A percentile compares a stretch with the other conserved stretches of the same genome.
These are phyloP conservation scores for Sympetrum striolatum DNA, from an alignment of 2,888 invertebrate genomes.

Conservation along the genomic window DNA sequence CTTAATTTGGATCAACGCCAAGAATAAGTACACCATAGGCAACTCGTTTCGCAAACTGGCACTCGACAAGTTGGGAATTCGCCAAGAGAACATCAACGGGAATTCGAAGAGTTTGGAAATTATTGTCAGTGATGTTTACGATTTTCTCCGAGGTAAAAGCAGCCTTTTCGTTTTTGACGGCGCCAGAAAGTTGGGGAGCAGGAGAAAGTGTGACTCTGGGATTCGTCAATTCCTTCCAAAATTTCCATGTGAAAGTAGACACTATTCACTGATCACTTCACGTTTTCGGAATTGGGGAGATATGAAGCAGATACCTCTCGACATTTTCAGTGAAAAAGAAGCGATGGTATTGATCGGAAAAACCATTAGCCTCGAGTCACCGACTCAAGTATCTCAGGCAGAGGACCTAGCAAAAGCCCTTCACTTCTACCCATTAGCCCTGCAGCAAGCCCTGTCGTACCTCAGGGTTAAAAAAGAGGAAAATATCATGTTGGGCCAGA, in stretches of 20 bases:
- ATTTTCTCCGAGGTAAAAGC: conserved; percentile 26
- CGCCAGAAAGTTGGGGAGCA: conserved; percentile 10
- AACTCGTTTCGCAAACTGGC: conserved; percentile 44
- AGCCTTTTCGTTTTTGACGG: conserved; percentile 47
- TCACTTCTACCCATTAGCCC: conserved; percentile 46
- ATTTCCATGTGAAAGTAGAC: conserved; percentile 11
- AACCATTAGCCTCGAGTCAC: background rate
- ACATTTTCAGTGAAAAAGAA: background rate
- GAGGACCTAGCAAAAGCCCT: conserved; percentile 35
- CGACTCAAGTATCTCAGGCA: background rate
- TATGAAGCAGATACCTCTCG: background rate
- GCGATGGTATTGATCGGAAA: background rate
- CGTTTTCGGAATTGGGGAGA: conserved; percentile 44
- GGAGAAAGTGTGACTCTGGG: conserved; percentile 31
- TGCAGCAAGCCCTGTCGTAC: conserved; percentile 46
- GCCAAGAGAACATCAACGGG: conserved; percentile 28
- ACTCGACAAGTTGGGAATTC: conserved; percentile 35
- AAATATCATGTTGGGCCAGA: background rate
- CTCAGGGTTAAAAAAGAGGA: conserved; percentile 16
- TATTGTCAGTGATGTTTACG: conserved; percentile 45
- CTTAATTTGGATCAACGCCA: conserved; percentile 48
- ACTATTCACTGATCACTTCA: conserved; percentile 45
- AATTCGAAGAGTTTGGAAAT: conserved; percentile 31
- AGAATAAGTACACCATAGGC: conserved; percentile 9
- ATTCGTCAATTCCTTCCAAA: background rate